A percentile compares a stretch with the other conserved stretches of the same genome.
phyloP scores from a whole-genome alignment of 1,140 invertebrate genomes.

The Drosophila lini region DNA sequence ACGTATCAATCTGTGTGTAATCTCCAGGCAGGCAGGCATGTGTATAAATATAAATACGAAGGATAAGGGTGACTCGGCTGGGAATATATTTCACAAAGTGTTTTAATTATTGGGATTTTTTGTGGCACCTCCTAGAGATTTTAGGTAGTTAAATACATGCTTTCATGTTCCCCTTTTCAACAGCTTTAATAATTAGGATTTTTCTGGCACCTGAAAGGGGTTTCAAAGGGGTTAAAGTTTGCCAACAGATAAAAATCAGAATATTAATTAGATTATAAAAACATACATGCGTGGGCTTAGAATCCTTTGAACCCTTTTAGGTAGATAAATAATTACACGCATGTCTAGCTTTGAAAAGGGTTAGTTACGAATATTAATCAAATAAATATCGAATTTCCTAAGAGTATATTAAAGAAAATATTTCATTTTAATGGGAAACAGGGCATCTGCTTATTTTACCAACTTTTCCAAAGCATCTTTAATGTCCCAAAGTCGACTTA shows the following conservation, averaged over 20 bases:
- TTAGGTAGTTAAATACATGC: too few relatives aligned
- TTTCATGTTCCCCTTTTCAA: neutral
- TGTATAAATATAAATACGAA: conserved; percentile 18
- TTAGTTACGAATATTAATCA: neutral
- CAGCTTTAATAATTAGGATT: neutral
- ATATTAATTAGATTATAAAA: conserved; percentile 1
- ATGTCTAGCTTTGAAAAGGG: neutral
- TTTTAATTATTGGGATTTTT: neutral
- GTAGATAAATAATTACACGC: conserved; percentile 9
- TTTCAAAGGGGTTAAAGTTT: neutral
- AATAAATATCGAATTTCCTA: neutral
- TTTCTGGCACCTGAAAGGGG: neutral
- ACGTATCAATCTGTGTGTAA: conserved; percentile 52
- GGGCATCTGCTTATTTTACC: neutral
- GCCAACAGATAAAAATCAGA: neutral
- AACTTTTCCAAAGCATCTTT: neutral
- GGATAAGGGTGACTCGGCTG: neutral
- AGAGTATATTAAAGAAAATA: neutral
- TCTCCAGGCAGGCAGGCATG: conserved; percentile 15
- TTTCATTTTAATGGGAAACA: neutral
- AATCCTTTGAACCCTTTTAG: neutral
- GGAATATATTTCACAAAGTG: neutral
- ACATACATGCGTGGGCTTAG: neutral
- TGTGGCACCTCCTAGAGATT: neutral
- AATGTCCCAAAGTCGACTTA: conserved; percentile 27